phyloP scores from a whole-genome alignment of 2,888 invertebrate species.

The Cephus pulcher region DNA sequence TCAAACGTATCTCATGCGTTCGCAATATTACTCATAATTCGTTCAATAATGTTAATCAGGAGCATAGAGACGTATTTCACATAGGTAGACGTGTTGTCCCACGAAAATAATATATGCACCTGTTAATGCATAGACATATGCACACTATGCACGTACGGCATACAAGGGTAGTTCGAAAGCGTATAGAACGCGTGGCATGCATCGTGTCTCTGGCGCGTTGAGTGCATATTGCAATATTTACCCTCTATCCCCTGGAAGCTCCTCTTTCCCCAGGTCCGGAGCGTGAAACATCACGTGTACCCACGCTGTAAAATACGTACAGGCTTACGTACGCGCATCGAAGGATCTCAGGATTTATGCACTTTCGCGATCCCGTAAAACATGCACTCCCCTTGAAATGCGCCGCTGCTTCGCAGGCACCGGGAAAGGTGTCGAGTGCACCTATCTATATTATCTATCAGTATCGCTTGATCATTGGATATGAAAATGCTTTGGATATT shows the following conservation, averaged over 20 bases:
- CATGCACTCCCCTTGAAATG: neutral
- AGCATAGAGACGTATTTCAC: neutral
- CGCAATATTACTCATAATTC: neutral
- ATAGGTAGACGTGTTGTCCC: slow-evolving; percentile 33
- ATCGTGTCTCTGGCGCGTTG: slow-evolving; percentile 50
- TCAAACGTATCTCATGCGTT: neutral
- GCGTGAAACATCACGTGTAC: neutral
- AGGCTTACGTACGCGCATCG: neutral
- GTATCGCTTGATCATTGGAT: neutral
- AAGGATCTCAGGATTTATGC: neutral
- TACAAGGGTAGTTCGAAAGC: slow-evolving; percentile 17
- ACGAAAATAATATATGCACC: slow-evolving; percentile 59
- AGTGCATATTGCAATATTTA: slow-evolving; percentile 64
- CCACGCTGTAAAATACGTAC: neutral
- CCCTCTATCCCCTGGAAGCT: slow-evolving; percentile 27
- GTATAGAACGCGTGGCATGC: slow-evolving; percentile 13
- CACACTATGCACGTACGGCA: slow-evolving; percentile 21
- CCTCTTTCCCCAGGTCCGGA: slow-evolving; percentile 2
- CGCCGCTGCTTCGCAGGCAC: neutral
- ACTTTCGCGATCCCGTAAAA: neutral
- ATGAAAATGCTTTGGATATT: neutral
- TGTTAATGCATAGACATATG: slow-evolving; percentile 57
- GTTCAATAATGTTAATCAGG: neutral
- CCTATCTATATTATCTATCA: neutral
- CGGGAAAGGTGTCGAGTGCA: neutral